Percentiles rank a stretch among this genome's conserved stretches.
phyloP scores from a whole-genome alignment of 2,113 vertebrate genomes.

The Perccottus glenii region DNA sequence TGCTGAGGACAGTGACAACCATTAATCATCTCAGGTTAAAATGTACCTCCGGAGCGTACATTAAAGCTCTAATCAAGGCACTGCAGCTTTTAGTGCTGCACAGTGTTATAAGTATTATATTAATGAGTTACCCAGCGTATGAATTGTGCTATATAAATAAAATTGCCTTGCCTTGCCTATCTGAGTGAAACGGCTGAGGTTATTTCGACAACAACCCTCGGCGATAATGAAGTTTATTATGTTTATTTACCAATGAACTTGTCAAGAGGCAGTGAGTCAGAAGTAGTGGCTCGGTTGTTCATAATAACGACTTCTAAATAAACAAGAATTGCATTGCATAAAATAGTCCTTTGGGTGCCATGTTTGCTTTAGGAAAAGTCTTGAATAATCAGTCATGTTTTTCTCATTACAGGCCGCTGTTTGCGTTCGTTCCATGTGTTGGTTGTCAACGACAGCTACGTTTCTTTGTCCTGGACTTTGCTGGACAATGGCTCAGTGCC shows the following conservation, averaged over 20 bases:
- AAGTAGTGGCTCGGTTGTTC: background rate
- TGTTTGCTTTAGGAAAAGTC: background rate
- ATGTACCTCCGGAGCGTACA: background rate
- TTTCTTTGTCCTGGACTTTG: slow-evolving; percentile 84
- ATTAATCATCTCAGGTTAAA: background rate
- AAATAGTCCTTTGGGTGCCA: background rate
- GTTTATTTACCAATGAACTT: background rate
- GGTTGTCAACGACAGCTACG: slow-evolving; percentile 86
- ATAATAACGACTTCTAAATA: background rate
- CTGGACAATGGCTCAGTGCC: slow-evolving; percentile 60
- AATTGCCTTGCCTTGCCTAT: no score
- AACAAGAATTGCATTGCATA: background rate
- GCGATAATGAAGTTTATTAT: no score
- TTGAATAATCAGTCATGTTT: background rate
- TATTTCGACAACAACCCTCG: no score
- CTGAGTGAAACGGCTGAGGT: no score
- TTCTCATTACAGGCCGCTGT: slow-evolving; percentile 72
- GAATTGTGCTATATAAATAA: no score
- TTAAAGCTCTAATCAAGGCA: slow-evolving; percentile 10
- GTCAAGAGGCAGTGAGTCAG: background rate
- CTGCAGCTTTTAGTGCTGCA: slow-evolving; percentile 20
- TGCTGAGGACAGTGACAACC: background rate
- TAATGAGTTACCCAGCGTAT: no score
- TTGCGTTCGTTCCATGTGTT: slow-evolving; percentile 78
- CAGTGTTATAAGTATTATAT: background rate